Conservation (phyloP, 2,797 vertebrate species). For the Syndactyla subalaris region DNA sequence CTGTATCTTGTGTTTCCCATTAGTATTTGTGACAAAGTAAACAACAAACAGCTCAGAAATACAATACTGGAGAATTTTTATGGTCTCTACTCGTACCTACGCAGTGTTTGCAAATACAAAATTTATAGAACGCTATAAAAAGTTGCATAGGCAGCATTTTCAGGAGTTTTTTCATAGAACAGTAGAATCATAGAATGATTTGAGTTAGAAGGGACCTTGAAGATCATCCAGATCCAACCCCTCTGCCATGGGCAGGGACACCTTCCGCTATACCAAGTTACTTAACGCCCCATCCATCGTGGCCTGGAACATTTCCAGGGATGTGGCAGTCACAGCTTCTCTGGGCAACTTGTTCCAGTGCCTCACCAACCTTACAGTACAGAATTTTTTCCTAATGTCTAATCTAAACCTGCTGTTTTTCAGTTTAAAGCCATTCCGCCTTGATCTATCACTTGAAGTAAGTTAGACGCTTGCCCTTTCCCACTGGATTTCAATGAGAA, state of each 20-base stretch:
- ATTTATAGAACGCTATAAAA: not conserved
- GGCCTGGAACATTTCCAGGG: not conserved
- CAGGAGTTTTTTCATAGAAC: not conserved
- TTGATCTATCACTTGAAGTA: not conserved
- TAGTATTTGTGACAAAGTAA: not conserved
- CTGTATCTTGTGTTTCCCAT: not conserved
- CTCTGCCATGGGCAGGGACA: not conserved
- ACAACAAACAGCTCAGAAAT: not conserved
- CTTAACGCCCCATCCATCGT: not conserved
- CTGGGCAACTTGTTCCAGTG: not conserved
- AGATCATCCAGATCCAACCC: not conserved
- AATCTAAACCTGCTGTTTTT: not conserved
- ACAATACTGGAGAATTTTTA: not conserved
- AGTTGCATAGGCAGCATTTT: not conserved
- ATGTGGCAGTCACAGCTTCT: not conserved
- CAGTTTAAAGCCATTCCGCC: not conserved
- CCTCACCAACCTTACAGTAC: not conserved
- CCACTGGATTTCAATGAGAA: not conserved
- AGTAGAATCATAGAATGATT: not conserved
- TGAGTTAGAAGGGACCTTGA: not conserved
- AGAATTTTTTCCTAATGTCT: not conserved
- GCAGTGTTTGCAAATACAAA: not conserved
- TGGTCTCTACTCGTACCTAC: not conserved
- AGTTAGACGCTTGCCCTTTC: not conserved
- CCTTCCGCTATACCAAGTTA: not conserved